Percentiles rank a stretch among this genome's conserved stretches.
These are phyloP conservation scores for Danionella dracula DNA, from an alignment of 2,797 vertebrate species.

Conservation along the genomic window DNA sequence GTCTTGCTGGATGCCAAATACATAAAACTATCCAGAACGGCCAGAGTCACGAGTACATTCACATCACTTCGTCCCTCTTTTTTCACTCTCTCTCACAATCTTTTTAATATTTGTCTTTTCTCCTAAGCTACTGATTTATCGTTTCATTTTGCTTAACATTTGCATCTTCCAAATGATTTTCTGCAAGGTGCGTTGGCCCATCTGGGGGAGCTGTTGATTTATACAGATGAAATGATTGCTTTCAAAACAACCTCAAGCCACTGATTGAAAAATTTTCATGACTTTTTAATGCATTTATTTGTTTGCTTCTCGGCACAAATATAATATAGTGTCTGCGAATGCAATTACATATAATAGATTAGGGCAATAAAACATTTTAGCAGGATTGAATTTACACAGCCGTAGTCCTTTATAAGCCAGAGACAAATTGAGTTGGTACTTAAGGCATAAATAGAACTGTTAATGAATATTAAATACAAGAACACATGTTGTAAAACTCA, in stretches of 20 bases:
- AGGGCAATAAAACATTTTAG: conserved; percentile 23
- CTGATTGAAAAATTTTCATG: conserved; percentile 21
- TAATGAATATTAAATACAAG: conserved; percentile 37
- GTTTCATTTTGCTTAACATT: conserved; percentile 35
- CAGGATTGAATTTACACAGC: conserved; percentile 9
- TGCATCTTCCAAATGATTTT: conserved; percentile 32
- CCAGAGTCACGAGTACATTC: neutral
- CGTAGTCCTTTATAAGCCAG: conserved; percentile 24
- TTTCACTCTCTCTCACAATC: neutral
- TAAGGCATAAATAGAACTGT: conserved; percentile 19
- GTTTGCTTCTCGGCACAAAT: conserved; percentile 29
- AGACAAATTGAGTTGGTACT: conserved; percentile 15
- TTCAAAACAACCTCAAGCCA: conserved; percentile 27
- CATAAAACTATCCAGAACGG: conserved; percentile 8
- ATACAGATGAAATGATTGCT: conserved; percentile 27
- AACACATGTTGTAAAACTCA: conserved; percentile 19
- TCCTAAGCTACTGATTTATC: conserved; percentile 25
- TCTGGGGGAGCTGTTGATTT: conserved; percentile 26
- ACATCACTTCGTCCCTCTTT: neutral
- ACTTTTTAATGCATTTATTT: conserved; percentile 21
- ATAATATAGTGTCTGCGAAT: conserved; percentile 7
- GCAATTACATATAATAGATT: conserved; percentile 24
- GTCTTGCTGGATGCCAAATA: conserved; percentile 12
- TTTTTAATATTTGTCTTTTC: neutral
- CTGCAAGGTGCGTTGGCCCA: conserved; percentile 9